Conservation (phyloP, 2,797 vertebrate genomes). For the Gallirallus australis region DNA sequence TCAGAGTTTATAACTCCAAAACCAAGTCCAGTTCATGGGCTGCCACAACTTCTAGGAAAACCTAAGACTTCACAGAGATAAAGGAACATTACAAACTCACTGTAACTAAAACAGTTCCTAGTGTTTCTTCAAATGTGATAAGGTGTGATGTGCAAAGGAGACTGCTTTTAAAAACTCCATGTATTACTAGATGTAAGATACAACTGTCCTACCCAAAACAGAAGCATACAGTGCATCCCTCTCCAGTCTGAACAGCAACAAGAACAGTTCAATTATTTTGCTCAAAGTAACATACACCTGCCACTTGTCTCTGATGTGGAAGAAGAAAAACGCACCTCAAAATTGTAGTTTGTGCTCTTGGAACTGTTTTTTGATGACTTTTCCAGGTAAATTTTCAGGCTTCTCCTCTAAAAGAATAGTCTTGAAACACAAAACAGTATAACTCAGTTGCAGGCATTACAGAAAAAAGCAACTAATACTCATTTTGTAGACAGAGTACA, state of each 20-base stretch:
- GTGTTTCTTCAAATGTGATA: neutral
- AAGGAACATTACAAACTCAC: neutral
- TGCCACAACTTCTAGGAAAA: constrained; percentile 32
- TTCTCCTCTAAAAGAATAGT: neutral
- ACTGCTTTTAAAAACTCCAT: neutral
- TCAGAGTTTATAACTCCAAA: constrained; percentile 31
- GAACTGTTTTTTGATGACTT: neutral
- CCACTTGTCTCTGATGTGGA: neutral
- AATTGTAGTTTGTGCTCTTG: neutral
- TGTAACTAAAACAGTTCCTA: constrained; percentile 2
- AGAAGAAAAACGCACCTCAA: neutral
- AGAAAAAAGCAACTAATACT: neutral
- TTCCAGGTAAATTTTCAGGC: neutral
- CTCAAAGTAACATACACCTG: neutral
- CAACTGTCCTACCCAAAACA: neutral
- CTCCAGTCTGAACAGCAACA: neutral
- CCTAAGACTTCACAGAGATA: neutral
- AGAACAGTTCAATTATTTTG: neutral
- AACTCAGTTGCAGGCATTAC: neutral
- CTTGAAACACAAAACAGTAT: neutral
- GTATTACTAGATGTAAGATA: neutral
- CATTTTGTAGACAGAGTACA: neutral
- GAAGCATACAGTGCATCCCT: neutral
- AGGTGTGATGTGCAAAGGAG: neutral
- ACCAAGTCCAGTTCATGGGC: constrained; percentile 6